Evolutionary conservation across 2,888 invertebrate species (phyloP), one percentile per base, ranked within the genome.

Genomic region (Frankliniella intonsa): DNA sequence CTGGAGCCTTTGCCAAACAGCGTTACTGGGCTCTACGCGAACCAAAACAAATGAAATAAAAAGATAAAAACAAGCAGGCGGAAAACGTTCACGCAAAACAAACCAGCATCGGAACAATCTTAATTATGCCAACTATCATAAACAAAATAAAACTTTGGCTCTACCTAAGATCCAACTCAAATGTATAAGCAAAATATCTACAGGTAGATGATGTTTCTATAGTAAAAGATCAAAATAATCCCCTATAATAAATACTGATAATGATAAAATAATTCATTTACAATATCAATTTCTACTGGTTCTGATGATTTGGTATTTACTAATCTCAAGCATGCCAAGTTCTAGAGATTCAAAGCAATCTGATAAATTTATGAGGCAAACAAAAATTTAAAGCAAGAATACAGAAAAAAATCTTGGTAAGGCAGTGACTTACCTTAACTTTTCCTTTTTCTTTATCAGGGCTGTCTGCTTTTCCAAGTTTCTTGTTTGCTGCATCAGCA

Each of bases 1-100:
- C 51, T 82, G 82, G 84, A 84, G 83, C 51, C 84, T 25, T 76
- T 84, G 83, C 83, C 81, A 82, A 84, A 84, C 80, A 84, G 83
- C 81, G 83, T 83, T 69, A 82, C 81, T 55, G 84, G 83, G 76
- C 83, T 84, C 84, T 84, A 82, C 81, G 81, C 82, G 79, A 83
- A 83, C 81, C 55, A 82, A 82, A 80, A 83, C 83, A 82, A 82
- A 83, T 81, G 81, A 80, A 83, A 83, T 83, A 83, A 82, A 83
- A 80, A 79, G 49, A 82, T 81, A 83, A 82, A 83, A 82, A 25
- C 82, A 82, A 80, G 65, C 80, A 82, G 80, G 80, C 80, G n/a
- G 50, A 81, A 22, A 49, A 38, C 17, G 62, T 11, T 62, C 62
- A 62, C 62, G n/a, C 62, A 62, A 10, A 17, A 62, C 62, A 19